phyloP scores from a whole-genome alignment of 1,140 invertebrate species.

The Drosophila equinoxialis region DNA sequence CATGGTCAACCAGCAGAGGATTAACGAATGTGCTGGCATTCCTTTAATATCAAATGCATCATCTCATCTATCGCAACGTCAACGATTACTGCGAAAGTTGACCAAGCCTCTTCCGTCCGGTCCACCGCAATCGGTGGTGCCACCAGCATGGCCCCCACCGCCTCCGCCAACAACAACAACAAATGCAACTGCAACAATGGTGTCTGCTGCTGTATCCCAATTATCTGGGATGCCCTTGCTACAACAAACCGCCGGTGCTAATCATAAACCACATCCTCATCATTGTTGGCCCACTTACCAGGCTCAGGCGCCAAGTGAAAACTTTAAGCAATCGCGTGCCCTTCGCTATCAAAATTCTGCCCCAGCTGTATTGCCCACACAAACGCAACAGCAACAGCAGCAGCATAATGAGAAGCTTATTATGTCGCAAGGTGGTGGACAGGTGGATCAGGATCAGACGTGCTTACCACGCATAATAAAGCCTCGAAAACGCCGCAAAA shows the following conservation, averaged over 20 bases:
- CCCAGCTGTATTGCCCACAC: conserved; percentile 53
- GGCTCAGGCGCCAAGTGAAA: background rate
- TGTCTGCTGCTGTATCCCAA: background rate
- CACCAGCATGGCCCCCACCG: background rate
- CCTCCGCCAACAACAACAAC: background rate
- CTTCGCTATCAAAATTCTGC: conserved; percentile 74
- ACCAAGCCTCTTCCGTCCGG: conserved; percentile 62
- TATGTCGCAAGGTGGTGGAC: conserved; percentile 14
- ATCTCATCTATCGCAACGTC: conserved; percentile 70
- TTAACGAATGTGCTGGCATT: conserved; percentile 86
- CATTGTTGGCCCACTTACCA: conserved; percentile 55
- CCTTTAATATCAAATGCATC: conserved; percentile 88
- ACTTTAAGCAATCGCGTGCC: conserved; percentile 54
- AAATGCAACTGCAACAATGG: background rate
- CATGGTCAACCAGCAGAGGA: conserved; percentile 73
- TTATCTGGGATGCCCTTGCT: conserved; percentile 88
- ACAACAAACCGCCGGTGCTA: conserved; percentile 69
- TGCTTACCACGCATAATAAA: conserved; percentile 94
- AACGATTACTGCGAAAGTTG: conserved; percentile 47
- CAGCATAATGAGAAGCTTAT: conserved; percentile 24
- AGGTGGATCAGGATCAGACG: conserved; percentile 84
- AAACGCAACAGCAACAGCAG: conserved; percentile 33
- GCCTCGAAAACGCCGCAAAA: conserved; percentile 93
- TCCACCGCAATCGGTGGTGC: background rate
- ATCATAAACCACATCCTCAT: conserved; percentile 30